A percentile compares a stretch with the other conserved stretches of the same genome.
Conservation (phyloP, 2,113 vertebrate species). For the Bos indicus region DNA sequence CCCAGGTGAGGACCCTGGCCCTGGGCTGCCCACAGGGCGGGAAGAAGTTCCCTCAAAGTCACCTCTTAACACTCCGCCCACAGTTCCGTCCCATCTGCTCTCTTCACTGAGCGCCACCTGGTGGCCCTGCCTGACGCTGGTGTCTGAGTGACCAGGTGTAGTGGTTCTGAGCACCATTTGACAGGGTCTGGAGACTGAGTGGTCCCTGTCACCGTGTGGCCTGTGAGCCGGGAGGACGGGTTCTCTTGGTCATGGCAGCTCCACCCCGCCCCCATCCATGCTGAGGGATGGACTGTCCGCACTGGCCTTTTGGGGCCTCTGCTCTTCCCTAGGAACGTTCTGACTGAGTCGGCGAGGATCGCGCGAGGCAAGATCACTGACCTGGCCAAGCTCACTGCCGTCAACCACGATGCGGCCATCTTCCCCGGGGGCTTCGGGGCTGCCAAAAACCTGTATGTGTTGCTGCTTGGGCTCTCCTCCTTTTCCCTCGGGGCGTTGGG, state of each 20-base stretch:
- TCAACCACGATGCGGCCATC: conserved; percentile 89
- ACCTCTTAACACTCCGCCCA: rapidly evolving
- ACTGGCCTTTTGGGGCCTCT: background rate
- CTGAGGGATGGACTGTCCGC: background rate
- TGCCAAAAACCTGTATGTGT: conserved; percentile 92
- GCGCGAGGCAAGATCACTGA: conserved; percentile 91
- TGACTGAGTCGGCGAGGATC: conserved; percentile 94
- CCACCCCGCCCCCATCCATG: background rate
- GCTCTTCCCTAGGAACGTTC: conserved; percentile 83
- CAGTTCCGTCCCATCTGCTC: rapidly evolving
- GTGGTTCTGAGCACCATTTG: background rate
- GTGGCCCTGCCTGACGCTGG: rapidly evolving
- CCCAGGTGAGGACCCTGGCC: background rate
- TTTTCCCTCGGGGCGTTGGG: rapidly evolving
- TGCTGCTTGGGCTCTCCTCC: background rate
- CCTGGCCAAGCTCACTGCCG: conserved; percentile 82
- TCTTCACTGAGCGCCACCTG: background rate
- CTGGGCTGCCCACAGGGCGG: background rate
- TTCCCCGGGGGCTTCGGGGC: conserved; percentile 96
- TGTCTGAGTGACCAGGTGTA: rapidly evolving
- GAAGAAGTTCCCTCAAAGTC: background rate
- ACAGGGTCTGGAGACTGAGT: background rate
- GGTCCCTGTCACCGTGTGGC: rapidly evolving
- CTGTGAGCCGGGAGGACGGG: background rate
- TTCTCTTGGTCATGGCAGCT: background rate